These are phyloP conservation scores for Synergus gifuensis DNA, from an alignment of 2,888 invertebrate genomes.

Conservation along the genomic window DNA sequence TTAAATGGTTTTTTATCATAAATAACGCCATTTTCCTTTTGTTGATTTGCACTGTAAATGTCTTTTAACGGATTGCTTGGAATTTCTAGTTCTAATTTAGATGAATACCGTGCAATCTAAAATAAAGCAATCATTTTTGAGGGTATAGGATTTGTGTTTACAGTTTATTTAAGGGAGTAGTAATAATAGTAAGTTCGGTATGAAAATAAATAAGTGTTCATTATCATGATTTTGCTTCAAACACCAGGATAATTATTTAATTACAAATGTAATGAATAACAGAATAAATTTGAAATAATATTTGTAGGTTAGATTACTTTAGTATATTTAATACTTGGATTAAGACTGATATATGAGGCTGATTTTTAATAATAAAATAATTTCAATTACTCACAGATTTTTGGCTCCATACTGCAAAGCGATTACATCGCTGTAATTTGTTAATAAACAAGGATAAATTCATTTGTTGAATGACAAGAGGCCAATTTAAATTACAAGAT, in stretches of 20 bases:
- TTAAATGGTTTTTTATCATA: slow-evolving; percentile 95
- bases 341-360: not conserved
- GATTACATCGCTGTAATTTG: not conserved
- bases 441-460: slow-evolving; percentile 5
- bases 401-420: not conserved
- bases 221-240: not conserved
- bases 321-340: not conserved
- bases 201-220: not conserved
- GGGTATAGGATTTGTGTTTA: not conserved
- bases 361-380: not conserved
- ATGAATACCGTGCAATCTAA: slow-evolving; percentile 18
- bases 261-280: not conserved
- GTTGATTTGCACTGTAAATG: slow-evolving; percentile 82
- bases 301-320: not conserved
- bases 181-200: not conserved
- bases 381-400: slow-evolving; percentile 10
- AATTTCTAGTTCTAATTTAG: slow-evolving; percentile 78
- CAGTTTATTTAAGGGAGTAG: not conserved
- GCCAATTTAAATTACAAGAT: no score
- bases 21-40: slow-evolving; percentile 86
- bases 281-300: not conserved
- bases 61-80: slow-evolving; percentile 84
- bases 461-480: not conserved
- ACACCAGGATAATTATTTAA: not conserved
- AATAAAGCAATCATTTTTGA: not conserved